phyloP scores from a whole-genome alignment of 2,888 invertebrate species.

The Chelonus formosanus region DNA sequence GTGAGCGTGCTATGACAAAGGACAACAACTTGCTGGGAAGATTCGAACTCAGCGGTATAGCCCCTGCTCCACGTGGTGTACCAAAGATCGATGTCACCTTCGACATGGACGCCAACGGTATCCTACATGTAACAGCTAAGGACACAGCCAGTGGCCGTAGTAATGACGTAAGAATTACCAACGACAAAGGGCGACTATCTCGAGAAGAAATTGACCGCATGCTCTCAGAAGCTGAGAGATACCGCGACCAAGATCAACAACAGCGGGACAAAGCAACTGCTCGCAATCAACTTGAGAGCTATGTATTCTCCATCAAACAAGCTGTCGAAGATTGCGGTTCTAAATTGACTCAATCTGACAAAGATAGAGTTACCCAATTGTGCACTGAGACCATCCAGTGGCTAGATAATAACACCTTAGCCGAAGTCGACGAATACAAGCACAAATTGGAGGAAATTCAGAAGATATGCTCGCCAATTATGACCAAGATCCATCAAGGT shows the following conservation, averaged over 20 bases:
- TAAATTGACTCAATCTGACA: slow-evolving; percentile 73
- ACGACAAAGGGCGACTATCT: slow-evolving; percentile 82
- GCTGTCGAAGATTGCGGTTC: slow-evolving; percentile 73
- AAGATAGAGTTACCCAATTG: slow-evolving; percentile 67
- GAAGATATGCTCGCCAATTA: slow-evolving; percentile 68
- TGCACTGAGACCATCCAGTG: slow-evolving; percentile 72
- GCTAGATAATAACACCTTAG: slow-evolving; percentile 74
- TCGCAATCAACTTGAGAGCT: slow-evolving; percentile 77
- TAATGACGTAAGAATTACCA: slow-evolving; percentile 83
- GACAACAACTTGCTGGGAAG: slow-evolving; percentile 77
- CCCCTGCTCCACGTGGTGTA: slow-evolving; percentile 75
- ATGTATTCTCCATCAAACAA: slow-evolving; percentile 76
- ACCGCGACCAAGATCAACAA: slow-evolving; percentile 77
- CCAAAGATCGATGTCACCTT: slow-evolving; percentile 79
- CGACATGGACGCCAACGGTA: slow-evolving; percentile 81
- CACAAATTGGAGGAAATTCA: slow-evolving; percentile 70
- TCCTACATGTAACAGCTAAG: slow-evolving; percentile 70
- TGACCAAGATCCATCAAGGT: slow-evolving; percentile 69
- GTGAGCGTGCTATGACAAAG: slow-evolving; percentile 83
- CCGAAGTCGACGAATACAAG: slow-evolving; percentile 75
- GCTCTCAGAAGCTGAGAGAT: slow-evolving; percentile 78
- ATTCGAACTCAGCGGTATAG: slow-evolving; percentile 75
- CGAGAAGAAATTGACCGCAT: slow-evolving; percentile 85
- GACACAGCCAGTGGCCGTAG: slow-evolving; percentile 76
- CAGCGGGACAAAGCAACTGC: slow-evolving; percentile 75